A percentile compares a stretch with the other conserved stretches of the same genome.
phyloP scores from a whole-genome alignment of 2,113 vertebrate species.

The Probosciger aterrimus region DNA sequence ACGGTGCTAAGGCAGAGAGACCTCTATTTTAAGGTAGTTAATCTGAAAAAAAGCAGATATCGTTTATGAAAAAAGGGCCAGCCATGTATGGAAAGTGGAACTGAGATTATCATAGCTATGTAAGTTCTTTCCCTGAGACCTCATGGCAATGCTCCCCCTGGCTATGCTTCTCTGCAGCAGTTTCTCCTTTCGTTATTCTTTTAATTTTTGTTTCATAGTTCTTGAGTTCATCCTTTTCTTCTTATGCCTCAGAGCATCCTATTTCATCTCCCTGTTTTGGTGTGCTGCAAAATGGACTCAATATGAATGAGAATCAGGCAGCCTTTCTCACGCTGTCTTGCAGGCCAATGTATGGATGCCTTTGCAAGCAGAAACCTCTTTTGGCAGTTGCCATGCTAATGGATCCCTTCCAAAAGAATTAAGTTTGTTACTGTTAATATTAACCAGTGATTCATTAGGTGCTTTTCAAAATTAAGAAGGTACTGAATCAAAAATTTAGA shows the following conservation, averaged over 20 bases:
- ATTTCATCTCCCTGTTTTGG: not conserved
- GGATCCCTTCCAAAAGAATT: not conserved
- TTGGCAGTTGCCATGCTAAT: constrained; percentile 26
- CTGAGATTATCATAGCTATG: not conserved
- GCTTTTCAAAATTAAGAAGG: constrained; percentile 54
- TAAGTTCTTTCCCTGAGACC: not conserved
- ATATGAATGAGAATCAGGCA: not conserved
- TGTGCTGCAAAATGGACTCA: not conserved
- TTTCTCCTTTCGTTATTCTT: not conserved
- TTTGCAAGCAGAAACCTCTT: constrained; percentile 16
- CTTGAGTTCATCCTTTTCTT: not conserved
- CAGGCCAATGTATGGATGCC: not conserved
- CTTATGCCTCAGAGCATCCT: not conserved
- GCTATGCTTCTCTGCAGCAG: not conserved
- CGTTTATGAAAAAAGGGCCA: not conserved
- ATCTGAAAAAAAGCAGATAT: not conserved
- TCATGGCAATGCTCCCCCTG: not conserved
- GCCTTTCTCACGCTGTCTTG: not conserved
- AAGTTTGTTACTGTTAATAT: constrained; percentile 50
- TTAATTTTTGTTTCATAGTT: not conserved
- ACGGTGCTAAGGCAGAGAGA: not conserved
- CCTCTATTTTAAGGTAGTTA: not conserved
- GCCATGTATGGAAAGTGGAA: not conserved
- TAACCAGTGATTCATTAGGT: constrained; percentile 48
- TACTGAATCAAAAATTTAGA: constrained; percentile 27